Percentiles rank a stretch among this genome's conserved stretches.
Evolutionary conservation across 2,888 invertebrate genomes (phyloP).

Genomic region (Trissolcus brochymenae): DNA sequence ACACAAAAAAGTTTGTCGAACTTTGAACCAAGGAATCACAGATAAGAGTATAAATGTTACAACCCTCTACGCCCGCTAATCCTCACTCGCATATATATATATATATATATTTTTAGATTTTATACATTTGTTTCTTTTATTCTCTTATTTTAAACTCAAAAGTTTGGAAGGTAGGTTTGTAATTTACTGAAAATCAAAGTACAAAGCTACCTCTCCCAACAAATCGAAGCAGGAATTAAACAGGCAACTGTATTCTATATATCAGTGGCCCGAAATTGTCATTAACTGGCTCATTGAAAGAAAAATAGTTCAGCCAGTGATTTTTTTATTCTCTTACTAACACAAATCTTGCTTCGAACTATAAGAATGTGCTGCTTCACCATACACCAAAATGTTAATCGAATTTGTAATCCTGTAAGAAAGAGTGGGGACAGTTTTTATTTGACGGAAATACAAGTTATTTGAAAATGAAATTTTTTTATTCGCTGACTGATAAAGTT

Average conservation of each 20-base stretch:
- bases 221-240: constrained; percentile 26
- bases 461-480: not conserved
- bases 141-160: constrained; percentile 8
- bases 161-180: constrained; percentile 25
- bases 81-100: constrained; percentile 39
- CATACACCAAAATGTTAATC: too few relatives aligned
- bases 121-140: constrained; percentile 6
- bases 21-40: constrained; percentile 57
- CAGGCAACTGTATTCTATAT: constrained; percentile 26
- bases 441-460: not conserved
- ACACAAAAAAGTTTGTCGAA: constrained; percentile 34
- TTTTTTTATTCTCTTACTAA: too few relatives aligned
- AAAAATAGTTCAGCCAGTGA: not conserved
- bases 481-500: not conserved
- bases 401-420: constrained; percentile 3
- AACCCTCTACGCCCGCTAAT: constrained; percentile 51
- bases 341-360: not conserved
- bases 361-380: too few relatives aligned
- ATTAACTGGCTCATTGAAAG: constrained; percentile 12
- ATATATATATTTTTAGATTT: constrained; percentile 7
- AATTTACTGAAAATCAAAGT: constrained; percentile 1
- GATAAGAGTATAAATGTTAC: constrained; percentile 57
- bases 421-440: constrained; percentile 29
- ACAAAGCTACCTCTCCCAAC: constrained; percentile 21
- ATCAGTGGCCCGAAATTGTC: constrained; percentile 12